Evolutionary conservation across 1,140 invertebrate genomes (phyloP).

Genomic region (Dendrolimus kikuchii): DNA sequence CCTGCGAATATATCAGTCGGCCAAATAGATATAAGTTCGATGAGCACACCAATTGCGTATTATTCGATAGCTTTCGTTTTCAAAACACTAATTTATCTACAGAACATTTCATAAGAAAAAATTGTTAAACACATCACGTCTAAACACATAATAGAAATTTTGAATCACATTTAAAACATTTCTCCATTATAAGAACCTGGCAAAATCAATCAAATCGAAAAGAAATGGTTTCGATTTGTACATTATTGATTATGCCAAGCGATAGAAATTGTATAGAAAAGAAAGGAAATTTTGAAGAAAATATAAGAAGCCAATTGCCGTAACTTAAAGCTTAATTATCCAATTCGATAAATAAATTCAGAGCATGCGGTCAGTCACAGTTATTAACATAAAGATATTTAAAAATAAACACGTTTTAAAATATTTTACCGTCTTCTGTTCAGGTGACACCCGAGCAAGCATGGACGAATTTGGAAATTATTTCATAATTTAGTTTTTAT

Average conservation of each 20-base stretch:
- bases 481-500: conserved; percentile 1
- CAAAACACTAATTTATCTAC: conserved; percentile 58
- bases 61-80: conserved; percentile 22
- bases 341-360: conserved; percentile 44
- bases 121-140: conserved; percentile 62
- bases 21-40: background rate
- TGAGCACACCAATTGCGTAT: conserved; percentile 21
- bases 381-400: conserved; percentile 48
- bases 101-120: conserved; percentile 43
- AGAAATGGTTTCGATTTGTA: background rate
- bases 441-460: conserved; percentile 54
- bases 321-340: conserved; percentile 46
- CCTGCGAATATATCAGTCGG: no score
- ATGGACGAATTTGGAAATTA: conserved; percentile 45
- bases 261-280: conserved; percentile 17
- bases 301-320: conserved; percentile 59
- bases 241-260: conserved; percentile 20
- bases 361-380: conserved; percentile 68
- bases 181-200: conserved; percentile 21
- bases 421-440: conserved; percentile 68
- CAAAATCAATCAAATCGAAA: conserved; percentile 20
- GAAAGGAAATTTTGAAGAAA: conserved; percentile 48
- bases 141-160: conserved; percentile 41
- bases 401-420: conserved; percentile 52
- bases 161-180: conserved; percentile 23